Conservation (phyloP, 2,113 vertebrate genomes). For the Trichechus manatus region DNA sequence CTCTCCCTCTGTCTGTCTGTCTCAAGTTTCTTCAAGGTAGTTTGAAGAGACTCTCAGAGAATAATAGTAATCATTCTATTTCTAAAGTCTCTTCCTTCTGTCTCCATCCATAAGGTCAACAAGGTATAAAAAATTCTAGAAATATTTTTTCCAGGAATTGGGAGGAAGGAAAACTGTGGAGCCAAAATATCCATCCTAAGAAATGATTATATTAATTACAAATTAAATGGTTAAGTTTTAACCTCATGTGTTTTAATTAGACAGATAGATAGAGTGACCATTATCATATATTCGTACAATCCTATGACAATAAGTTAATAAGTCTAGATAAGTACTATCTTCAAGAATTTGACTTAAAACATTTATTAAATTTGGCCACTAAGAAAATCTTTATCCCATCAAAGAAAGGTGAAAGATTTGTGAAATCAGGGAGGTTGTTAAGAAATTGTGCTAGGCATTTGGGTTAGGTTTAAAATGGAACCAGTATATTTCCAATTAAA, state of each 20-base stretch:
- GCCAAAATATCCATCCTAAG: background rate
- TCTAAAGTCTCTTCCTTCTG: background rate
- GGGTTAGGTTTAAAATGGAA: background rate
- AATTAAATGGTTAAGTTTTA: background rate
- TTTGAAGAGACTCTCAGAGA: background rate
- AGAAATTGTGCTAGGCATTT: background rate
- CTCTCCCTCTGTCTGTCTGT: too few relatives aligned
- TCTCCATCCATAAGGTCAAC: background rate
- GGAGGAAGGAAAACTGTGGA: background rate
- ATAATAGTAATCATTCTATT: background rate
- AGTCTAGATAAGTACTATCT: background rate
- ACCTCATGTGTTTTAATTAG: background rate
- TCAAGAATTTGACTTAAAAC: background rate
- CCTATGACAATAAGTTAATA: background rate
- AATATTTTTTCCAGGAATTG: too few relatives aligned
- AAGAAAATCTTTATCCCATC: background rate
- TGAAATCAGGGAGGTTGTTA: background rate
- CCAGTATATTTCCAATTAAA: constrained; percentile 22
- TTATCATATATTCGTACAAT: constrained; percentile 3
- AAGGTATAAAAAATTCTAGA: too few relatives aligned
- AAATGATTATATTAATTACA: background rate
- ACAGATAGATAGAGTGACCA: background rate
- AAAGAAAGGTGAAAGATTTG: background rate
- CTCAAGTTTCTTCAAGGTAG: background rate
- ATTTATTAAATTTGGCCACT: background rate